These are phyloP conservation scores for Agrotis segetum DNA, from an alignment of 2,888 invertebrate genomes.

Conservation along the genomic window DNA sequence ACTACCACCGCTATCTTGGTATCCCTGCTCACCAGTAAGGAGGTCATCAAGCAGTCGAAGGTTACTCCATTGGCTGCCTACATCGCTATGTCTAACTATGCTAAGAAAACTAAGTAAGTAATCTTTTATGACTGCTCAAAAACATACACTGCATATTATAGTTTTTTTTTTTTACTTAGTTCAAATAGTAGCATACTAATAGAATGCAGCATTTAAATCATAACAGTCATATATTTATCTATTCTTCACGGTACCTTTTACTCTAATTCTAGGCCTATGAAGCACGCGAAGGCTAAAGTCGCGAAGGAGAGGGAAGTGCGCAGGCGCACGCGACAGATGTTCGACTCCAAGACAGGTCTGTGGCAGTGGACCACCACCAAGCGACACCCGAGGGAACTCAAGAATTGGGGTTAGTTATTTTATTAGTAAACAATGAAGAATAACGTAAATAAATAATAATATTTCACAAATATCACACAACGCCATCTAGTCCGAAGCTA, in stretches of 20 bases:
- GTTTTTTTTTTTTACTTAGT: too few relatives aligned
- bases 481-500: too few relatives aligned
- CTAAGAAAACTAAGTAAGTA: constrained; percentile 92
- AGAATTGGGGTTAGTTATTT: constrained; percentile 77
- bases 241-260: neutral
- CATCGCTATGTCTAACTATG: constrained; percentile 91
- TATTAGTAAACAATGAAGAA: too few relatives aligned
- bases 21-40: constrained; percentile 87
- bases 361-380: constrained; percentile 84
- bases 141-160: too few relatives aligned
- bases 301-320: constrained; percentile 79
- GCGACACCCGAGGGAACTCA: constrained; percentile 85
- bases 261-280: constrained; percentile 76
- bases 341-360: constrained; percentile 77
- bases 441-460: too few relatives aligned
- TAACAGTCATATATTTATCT: too few relatives aligned
- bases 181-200: too few relatives aligned
- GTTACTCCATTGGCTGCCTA: constrained; percentile 90
- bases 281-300: constrained; percentile 81
- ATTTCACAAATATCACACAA: too few relatives aligned
- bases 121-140: neutral
- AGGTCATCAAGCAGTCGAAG: constrained; percentile 83
- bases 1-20: constrained; percentile 88
- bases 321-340: constrained; percentile 83
- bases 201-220: too few relatives aligned